Conservation (phyloP, 2,888 invertebrate species). For the Pseudoips prasinana region DNA sequence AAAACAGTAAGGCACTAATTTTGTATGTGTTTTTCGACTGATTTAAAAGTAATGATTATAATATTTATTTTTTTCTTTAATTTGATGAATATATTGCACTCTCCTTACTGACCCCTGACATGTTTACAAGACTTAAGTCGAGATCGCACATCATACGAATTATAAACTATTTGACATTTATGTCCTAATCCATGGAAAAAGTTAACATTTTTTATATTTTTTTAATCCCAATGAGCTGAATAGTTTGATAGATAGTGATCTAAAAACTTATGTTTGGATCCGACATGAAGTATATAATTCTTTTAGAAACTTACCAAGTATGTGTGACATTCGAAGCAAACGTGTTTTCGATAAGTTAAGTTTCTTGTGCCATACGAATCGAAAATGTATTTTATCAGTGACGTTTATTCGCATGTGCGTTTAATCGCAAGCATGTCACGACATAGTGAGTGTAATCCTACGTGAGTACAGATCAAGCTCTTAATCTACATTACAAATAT, state of each 20-base stretch:
- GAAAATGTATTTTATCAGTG: constrained; percentile 32
- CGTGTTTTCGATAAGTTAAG: constrained; percentile 43
- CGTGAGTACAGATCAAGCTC: constrained; percentile 36
- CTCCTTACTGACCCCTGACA: constrained; percentile 16
- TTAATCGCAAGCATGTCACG: constrained; percentile 25
- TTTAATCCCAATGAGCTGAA: constrained; percentile 16
- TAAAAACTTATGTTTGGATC: constrained; percentile 20
- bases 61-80: constrained; percentile 14
- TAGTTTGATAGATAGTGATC: constrained; percentile 20
- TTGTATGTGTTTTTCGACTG: not conserved
- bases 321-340: constrained; percentile 41
- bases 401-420: constrained; percentile 27
- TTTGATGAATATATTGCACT: constrained; percentile 8
- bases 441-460: constrained; percentile 24
- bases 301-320: constrained; percentile 24
- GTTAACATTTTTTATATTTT: constrained; percentile 31
- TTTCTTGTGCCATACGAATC: constrained; percentile 59
- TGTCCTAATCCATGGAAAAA: constrained; percentile 15
- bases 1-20: not conserved
- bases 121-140: constrained; percentile 20
- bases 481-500: constrained; percentile 30
- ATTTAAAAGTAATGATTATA: no score
- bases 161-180: constrained; percentile 23
- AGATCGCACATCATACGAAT: constrained; percentile 18
- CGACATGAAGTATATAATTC: constrained; percentile 27